Evolutionary conservation across 2,113 vertebrate genomes (phyloP), one percentile per base, ranked within the genome.

Genomic region (Hippolais icterina): DNA sequence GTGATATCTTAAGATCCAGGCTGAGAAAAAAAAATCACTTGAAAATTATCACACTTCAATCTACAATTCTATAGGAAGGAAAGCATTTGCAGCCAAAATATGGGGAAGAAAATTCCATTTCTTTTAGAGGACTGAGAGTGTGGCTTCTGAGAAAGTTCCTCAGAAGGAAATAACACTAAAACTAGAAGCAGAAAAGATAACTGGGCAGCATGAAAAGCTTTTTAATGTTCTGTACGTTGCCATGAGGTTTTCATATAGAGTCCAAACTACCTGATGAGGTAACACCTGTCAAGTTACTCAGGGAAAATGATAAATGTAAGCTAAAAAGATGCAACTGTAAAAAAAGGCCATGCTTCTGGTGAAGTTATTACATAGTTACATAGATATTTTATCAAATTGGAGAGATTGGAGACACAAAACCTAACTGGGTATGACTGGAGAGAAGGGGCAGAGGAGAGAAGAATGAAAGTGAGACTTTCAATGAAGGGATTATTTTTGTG

Each of bases 1-100:
- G 37, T 0, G 0, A 10, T 31, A 35, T 42, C 10, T 54, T 16
- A 89, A 54, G n/a, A 66, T 29, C 59, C 33, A 75, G 13, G 10
- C 6, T 75, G 9, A 89, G 39, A 50, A 82, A 88, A 54, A 83
- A 56, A 0, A 3, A 63, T 24, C 9, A 10, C 22, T 89, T 47
- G 19, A 56, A 81, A 90, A 7, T 54, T 53, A 78, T 42, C 14
- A 56, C 0, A 0, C 12, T 83, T 80, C 37, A 37, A 7, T 78
- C 39, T 83, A 39, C 12, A 75, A 8, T 63, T 94, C 27, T 49
- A 13, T 6, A 47, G 27, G 20, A 83, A 69, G 5, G 19, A 74
- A 60, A 87, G 12, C 1, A 33, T 54, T 89, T 78, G 16, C 21
- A 87, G 9, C 8, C 19, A 42, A 75, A 23, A 79, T 24, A 42